Base-by-base conservation (phyloP, 2,113 vertebrate genomes). In the Genyomyrus donnyi region DNA sequence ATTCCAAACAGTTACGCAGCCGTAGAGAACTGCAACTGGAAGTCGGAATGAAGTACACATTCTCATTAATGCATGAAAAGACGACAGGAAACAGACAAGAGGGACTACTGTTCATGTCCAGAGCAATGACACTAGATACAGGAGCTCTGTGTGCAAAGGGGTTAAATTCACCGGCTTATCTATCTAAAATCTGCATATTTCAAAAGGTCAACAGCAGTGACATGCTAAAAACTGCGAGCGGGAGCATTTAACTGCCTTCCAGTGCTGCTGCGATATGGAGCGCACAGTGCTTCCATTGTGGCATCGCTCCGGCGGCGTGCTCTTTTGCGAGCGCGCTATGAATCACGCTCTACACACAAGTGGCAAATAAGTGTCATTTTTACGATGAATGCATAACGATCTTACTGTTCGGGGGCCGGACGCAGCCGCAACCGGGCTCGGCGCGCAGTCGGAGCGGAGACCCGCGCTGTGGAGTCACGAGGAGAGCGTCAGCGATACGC, bases 361-460 rank as follows among this genome's bases (percentile, higher is more conserved):
- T 53, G 49, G 89, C 86, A 56, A 58, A 85, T 53, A 85, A 88
- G 87, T 90, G 86, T 49, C 88, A 84, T 62, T 58, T 80, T 89
- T 53, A 85, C 87, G 49, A 19, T 35, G 53, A 49, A 90, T 84
- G 31, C 77, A 85, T 88, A 87, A 56, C 50, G 50, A 17, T 10
- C 21, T 74, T 56, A 42, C 56, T 49, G 48, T 87, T 66, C 24
- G 49, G 49, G 62, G 13, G 45, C 48, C 66, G 83, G 83, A 86
- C 53, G 88, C 13, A 8, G 48, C 46, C 10, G 39, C 66, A 80
- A 70, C 24, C 42, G 70, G 62, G 48, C 80, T n/a, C 3, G 24
- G 45, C 45, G n/a, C 45, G 17, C 17, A n/a, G 35, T 53, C 35
- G 27, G 35, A 77, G 45, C 5, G 2, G n/a, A 49, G 48, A 39